phyloP scores from a whole-genome alignment of 2,888 invertebrate genomes.

The Itoplectis maculator region DNA sequence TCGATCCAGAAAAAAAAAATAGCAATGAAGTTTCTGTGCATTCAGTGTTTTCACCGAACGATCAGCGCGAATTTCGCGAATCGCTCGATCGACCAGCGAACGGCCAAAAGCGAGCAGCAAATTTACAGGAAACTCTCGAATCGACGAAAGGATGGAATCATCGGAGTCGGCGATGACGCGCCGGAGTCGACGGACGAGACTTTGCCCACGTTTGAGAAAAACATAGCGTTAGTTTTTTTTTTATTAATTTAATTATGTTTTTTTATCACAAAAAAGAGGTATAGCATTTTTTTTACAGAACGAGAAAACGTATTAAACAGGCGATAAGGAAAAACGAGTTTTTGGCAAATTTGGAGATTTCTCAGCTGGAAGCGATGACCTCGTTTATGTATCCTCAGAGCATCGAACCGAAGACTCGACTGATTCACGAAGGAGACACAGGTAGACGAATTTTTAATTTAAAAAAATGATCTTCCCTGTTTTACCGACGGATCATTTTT shows the following conservation, averaged over 20 bases:
- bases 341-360: slow-evolving; percentile 90
- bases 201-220: slow-evolving; percentile 65
- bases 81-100: neutral
- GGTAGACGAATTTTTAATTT: slow-evolving; percentile 80
- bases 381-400: slow-evolving; percentile 91
- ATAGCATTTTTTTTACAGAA: slow-evolving; percentile 82
- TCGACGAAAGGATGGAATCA: slow-evolving; percentile 72
- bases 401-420: slow-evolving; percentile 88
- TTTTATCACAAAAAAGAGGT: too few species aligned
- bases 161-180: slow-evolving; percentile 70
- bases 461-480: neutral
- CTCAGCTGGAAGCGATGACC: slow-evolving; percentile 90
- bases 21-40: slow-evolving; percentile 65
- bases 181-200: slow-evolving; percentile 26
- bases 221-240: slow-evolving; percentile 66
- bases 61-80: slow-evolving; percentile 43
- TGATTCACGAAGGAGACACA: slow-evolving; percentile 91
- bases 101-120: slow-evolving; percentile 54
- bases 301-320: slow-evolving; percentile 87
- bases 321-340: slow-evolving; percentile 93
- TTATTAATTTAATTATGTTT: neutral
- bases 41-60: slow-evolving; percentile 43
- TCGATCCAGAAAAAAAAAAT: neutral
- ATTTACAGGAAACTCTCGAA: slow-evolving; percentile 70
- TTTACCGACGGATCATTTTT: slow-evolving; percentile 12